Evolutionary conservation across 2,113 vertebrate species (phyloP).

Genomic region (Calyptommatus sinebrachiatus): DNA sequence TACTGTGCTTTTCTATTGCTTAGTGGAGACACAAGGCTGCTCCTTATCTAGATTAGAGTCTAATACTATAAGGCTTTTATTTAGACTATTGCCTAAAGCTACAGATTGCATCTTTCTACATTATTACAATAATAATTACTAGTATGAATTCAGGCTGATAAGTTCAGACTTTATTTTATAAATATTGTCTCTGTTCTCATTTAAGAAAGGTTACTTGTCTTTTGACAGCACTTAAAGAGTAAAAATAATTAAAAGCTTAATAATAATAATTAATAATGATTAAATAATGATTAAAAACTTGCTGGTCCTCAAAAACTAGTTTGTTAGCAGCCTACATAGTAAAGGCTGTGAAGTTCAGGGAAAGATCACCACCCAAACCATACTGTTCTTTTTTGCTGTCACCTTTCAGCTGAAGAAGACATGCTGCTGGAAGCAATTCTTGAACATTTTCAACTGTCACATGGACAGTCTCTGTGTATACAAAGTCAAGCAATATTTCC

Average conservation of each 20-base stretch:
- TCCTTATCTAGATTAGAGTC: background rate
- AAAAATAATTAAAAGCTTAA: too few species aligned
- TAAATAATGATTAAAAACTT: too few species aligned
- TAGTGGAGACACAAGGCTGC: background rate
- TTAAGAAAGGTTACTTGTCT: background rate
- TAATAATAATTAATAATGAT: too few species aligned
- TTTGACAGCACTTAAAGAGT: background rate
- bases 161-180: background rate
- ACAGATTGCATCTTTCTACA: background rate
- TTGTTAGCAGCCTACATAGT: too few species aligned
- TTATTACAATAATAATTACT: background rate
- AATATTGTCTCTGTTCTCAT: background rate
- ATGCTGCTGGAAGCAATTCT: conserved; percentile 93
- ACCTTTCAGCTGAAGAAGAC: conserved; percentile 98
- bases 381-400: conserved; percentile 25
- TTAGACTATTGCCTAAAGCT: background rate
- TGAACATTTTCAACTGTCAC: conserved; percentile 98
- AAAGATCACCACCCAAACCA: background rate
- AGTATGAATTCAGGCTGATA: background rate
- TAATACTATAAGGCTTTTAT: background rate
- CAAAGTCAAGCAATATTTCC: conserved; percentile 97
- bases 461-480: conserved; percentile 96
- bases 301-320: too few species aligned
- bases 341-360: background rate
- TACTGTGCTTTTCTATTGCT: background rate